Conservation (phyloP, 2,888 invertebrate genomes). For the Ypsolopha scabrella region DNA sequence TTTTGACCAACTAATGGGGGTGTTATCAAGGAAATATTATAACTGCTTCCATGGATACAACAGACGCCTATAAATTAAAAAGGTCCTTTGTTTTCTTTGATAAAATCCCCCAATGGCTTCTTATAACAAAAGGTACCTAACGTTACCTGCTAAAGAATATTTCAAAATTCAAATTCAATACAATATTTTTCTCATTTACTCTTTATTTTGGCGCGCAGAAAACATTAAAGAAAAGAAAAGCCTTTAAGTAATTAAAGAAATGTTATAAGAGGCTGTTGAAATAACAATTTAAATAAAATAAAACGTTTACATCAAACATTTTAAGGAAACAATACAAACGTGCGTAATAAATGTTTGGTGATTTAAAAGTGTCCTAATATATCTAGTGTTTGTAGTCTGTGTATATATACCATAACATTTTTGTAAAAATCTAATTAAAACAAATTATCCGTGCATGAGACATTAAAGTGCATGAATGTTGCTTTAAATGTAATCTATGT, state of each 20-base stretch:
- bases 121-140: background rate
- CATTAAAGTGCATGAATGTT: slow-evolving; percentile 29
- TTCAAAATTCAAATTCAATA: no score
- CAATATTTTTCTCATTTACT: no score
- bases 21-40: no score
- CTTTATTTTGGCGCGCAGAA: background rate
- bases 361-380: background rate
- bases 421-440: slow-evolving; percentile 13
- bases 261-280: background rate
- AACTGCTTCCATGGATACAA: no score
- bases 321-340: no score
- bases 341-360: background rate
- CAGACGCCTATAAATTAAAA: background rate
- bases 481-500: slow-evolving; percentile 22
- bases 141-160: background rate
- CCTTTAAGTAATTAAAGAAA: background rate
- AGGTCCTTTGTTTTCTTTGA: background rate
- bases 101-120: background rate
- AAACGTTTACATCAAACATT: no score
- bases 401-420: slow-evolving; percentile 8
- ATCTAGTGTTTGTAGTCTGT: background rate
- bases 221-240: background rate
- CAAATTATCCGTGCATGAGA: slow-evolving; percentile 18
- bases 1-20: background rate
- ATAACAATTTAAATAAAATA: no score